phyloP scores from a whole-genome alignment of 1,140 invertebrate species.

The Scylla paramamosain region DNA sequence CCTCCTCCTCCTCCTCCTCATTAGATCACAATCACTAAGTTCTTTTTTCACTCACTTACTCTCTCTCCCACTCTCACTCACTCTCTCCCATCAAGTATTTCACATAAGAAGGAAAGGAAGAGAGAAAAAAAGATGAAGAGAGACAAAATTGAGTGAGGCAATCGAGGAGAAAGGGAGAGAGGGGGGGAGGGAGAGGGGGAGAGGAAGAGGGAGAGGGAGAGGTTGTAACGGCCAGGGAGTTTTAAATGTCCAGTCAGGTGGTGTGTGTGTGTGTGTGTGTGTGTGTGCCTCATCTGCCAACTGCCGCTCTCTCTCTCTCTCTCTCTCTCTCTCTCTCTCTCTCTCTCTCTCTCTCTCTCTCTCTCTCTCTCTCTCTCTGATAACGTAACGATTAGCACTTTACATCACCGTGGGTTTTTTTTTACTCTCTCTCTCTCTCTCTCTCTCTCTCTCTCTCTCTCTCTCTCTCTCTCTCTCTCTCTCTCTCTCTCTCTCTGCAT shows the following conservation, averaged over 20 bases:
- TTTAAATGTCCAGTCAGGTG: constrained; percentile 3
- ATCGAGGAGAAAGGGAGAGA: background rate
- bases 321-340: background rate
- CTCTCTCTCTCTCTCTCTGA: too few relatives aligned
- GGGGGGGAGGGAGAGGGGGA: background rate
- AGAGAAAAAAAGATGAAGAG: background rate
- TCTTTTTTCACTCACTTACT: too few relatives aligned
- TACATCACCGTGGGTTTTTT: too few relatives aligned
- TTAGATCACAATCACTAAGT: too few relatives aligned
- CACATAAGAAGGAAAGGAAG: background rate
- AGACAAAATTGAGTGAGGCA: background rate
- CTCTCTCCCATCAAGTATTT: too few relatives aligned
- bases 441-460: background rate
- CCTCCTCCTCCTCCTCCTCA: too few relatives aligned
- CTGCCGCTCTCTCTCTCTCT: background rate
- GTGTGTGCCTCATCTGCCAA: background rate
- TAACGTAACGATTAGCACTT: too few relatives aligned
- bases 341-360: background rate
- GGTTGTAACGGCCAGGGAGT: background rate
- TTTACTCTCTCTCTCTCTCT: background rate
- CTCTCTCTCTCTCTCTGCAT: background rate
- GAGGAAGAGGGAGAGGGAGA: background rate
- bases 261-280: background rate
- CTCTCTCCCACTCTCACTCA: too few relatives aligned
- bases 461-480: background rate